These are phyloP conservation scores for Eulimnadia texana DNA, from an alignment of 1,140 invertebrate species.

Conservation along the genomic window DNA sequence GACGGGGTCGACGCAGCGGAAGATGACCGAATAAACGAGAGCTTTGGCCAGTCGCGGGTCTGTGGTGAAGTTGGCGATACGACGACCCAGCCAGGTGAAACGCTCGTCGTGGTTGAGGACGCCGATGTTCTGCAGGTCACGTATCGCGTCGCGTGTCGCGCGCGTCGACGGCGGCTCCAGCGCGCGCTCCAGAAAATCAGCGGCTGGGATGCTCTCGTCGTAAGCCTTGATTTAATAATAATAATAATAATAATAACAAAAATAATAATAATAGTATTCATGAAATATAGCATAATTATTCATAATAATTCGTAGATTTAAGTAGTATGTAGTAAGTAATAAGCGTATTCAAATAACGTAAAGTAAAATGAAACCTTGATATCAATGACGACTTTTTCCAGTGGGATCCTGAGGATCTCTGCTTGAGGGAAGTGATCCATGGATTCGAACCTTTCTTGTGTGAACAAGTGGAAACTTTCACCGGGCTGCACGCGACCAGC, in stretches of 20 bases:
- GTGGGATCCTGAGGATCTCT: conserved; percentile 41
- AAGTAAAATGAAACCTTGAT: too few relatives aligned
- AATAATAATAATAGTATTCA: background rate
- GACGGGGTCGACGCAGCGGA: conserved; percentile 34
- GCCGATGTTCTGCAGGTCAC: conserved; percentile 36
- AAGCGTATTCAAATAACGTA: too few relatives aligned
- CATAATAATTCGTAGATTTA: too few relatives aligned
- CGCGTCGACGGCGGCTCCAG: conserved; percentile 36
- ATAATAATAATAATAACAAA: background rate
- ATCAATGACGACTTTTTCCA: conserved; percentile 46
- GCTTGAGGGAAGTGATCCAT: conserved; percentile 39
- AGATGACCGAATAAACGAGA: conserved; percentile 35
- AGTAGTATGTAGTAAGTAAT: too few relatives aligned
- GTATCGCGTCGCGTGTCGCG: conserved; percentile 34
- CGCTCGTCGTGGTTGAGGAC: conserved; percentile 38
- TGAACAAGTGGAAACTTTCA: conserved; percentile 61
- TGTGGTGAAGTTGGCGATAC: conserved; percentile 34
- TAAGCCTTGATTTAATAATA: conserved; percentile 22
- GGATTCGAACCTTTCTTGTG: conserved; percentile 30
- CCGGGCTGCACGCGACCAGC: conserved; percentile 55
- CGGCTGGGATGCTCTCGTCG: conserved; percentile 31
- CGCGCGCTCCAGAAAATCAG: conserved; percentile 36
- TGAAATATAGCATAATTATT: too few relatives aligned
- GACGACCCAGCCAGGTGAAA: conserved; percentile 39
- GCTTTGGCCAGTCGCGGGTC: conserved; percentile 40